Evolutionary conservation across 2,113 vertebrate species (phyloP).

Genomic region (Cnemophilus loriae): DNA sequence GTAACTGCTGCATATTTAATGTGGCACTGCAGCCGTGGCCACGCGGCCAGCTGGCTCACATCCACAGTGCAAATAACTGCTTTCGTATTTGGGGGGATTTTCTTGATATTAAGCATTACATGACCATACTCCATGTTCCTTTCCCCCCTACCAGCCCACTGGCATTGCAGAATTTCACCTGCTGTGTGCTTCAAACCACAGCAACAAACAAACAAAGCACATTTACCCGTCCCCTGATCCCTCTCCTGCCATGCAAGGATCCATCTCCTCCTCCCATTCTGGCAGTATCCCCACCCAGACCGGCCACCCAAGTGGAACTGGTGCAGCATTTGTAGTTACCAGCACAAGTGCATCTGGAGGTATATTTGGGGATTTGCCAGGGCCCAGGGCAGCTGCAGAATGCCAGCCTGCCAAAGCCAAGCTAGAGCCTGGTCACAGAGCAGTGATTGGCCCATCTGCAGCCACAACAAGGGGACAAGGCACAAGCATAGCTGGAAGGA

Average conservation of each 20-base stretch:
- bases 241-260: background rate
- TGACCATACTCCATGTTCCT: background rate
- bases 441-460: background rate
- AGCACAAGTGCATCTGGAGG: background rate
- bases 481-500: background rate
- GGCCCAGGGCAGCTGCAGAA: background rate
- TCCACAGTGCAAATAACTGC: background rate
- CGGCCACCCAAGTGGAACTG: background rate
- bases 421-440: background rate
- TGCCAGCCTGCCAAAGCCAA: background rate
- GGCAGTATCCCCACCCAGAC: background rate
- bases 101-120: background rate
- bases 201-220: background rate
- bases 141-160: background rate
- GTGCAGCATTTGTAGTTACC: background rate
- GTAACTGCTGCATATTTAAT: conserved; percentile 41
- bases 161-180: background rate
- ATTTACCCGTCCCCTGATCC: background rate
- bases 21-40: background rate
- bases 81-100: background rate
- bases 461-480: background rate
- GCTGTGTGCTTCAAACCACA: background rate
- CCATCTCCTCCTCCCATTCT: background rate
- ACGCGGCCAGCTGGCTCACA: conserved; percentile 3
- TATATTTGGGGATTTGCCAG: background rate